A percentile compares a stretch with the other conserved stretches of the same genome.
These are phyloP conservation scores for Limnephilus auricula DNA, from an alignment of 2,888 invertebrate species.

Conservation along the genomic window DNA sequence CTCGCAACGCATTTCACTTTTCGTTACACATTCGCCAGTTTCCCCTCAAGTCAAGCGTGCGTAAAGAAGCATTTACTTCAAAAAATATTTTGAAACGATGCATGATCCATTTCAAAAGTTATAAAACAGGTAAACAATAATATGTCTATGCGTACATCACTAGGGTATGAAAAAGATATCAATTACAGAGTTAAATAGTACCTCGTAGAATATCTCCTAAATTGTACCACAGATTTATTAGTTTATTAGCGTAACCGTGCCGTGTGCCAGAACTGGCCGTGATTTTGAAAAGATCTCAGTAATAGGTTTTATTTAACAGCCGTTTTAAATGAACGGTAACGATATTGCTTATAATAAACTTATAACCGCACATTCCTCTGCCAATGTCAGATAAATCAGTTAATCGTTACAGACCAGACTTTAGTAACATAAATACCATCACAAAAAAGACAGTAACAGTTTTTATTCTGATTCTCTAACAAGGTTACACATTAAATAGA, in stretches of 20 bases:
- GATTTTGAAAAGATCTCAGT: constrained; percentile 6
- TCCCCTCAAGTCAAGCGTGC: too few relatives aligned
- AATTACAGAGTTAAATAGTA: background rate
- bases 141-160: background rate
- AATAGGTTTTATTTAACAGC: constrained; percentile 15
- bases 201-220: background rate
- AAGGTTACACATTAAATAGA: too few relatives aligned
- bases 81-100: background rate
- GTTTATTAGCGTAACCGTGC: background rate
- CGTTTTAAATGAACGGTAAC: constrained; percentile 20
- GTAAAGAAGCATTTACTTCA: too few relatives aligned
- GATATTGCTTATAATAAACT: constrained; percentile 3
- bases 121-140: too few relatives aligned
- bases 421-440: background rate
- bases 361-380: constrained; percentile 7
- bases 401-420: constrained; percentile 22
- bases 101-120: background rate
- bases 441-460: background rate
- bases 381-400: constrained; percentile 21
- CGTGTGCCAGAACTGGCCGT: background rate
- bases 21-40: too few relatives aligned
- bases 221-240: background rate
- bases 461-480: background rate
- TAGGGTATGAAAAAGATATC: background rate
- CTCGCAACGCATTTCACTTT: too few relatives aligned